Conservation (phyloP, 1,140 invertebrate species). For the Piezodorus guildinii region DNA sequence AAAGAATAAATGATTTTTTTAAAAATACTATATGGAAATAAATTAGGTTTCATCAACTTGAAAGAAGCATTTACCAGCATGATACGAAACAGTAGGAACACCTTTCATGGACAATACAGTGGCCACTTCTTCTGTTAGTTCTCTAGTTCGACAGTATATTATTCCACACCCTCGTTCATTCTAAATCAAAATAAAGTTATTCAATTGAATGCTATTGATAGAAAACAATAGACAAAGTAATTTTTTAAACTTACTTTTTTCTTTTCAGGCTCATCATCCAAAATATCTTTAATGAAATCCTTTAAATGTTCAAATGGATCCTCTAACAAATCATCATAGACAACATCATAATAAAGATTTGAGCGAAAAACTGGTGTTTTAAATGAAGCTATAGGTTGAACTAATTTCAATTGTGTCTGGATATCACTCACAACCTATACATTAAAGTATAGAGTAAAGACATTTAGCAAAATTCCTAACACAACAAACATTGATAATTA, state of each 20-base stretch:
- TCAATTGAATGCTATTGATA: background rate
- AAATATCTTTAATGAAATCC: constrained; percentile 49
- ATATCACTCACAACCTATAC: constrained; percentile 45
- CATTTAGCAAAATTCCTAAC: background rate
- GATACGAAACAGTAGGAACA: constrained; percentile 46
- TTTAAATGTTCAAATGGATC: constrained; percentile 66
- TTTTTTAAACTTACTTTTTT: constrained; percentile 10
- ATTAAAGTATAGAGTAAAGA: background rate
- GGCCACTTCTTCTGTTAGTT: constrained; percentile 51
- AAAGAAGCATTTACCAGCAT: constrained; percentile 40
- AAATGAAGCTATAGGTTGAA: constrained; percentile 41
- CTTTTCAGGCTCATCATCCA: constrained; percentile 29
- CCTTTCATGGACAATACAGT: constrained; percentile 40
- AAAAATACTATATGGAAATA: no score
- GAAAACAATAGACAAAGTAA: background rate
- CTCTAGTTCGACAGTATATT: constrained; percentile 54
- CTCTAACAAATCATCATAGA: constrained; percentile 66
- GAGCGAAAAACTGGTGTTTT: constrained; percentile 50
- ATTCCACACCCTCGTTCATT: constrained; percentile 44
- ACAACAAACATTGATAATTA: background rate
- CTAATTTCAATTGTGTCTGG: constrained; percentile 40
- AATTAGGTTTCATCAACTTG: no score
- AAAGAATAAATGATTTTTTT: no score
- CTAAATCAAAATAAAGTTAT: constrained; percentile 26
- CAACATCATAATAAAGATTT: constrained; percentile 59